Percentiles rank a stretch among this genome's conserved stretches.
These are phyloP conservation scores for Micropoecilia bifurca DNA, from an alignment of 2,797 vertebrate species.

Conservation along the genomic window DNA sequence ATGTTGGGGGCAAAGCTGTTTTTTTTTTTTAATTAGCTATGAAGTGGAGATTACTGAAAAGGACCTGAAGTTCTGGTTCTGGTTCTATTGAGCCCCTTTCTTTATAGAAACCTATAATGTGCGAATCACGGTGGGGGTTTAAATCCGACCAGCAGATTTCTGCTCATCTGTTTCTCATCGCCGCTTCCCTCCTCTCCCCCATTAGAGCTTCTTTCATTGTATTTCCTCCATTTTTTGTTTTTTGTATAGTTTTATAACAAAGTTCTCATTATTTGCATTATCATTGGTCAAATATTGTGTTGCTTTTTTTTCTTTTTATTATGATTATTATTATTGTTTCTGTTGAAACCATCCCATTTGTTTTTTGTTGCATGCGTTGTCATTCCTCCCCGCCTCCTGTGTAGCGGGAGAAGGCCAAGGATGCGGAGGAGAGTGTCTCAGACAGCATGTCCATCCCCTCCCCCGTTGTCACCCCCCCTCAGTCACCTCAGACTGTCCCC, in stretches of 20 bases:
- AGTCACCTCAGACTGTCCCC: conserved; percentile 82
- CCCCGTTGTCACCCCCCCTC: conserved; percentile 82
- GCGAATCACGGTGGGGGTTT: background rate
- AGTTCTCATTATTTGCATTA: conserved; percentile 14
- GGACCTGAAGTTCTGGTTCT: background rate
- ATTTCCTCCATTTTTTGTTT: conserved; percentile 2
- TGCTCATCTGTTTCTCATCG: background rate
- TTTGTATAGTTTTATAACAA: conserved; percentile 8
- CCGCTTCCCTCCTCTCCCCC: background rate
- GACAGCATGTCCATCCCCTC: conserved; percentile 77
- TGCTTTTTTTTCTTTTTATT: conserved; percentile 54
- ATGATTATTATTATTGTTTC: conserved; percentile 59
- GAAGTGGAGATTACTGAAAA: background rate
- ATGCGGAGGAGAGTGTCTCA: conserved; percentile 74
- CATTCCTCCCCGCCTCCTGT: conserved; percentile 66
- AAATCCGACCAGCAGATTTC: background rate
- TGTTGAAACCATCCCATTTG: conserved; percentile 71
- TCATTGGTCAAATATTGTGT: conserved; percentile 49
- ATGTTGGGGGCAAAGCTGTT: background rate
- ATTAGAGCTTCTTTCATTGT: conserved; percentile 9
- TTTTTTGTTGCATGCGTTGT: conserved; percentile 69
- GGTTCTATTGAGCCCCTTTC: background rate
- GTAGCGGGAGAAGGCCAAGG: conserved; percentile 89
- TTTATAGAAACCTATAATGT: background rate
- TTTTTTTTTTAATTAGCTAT: background rate